A percentile compares a stretch with the other conserved stretches of the same genome.
Conservation (phyloP, 2,888 invertebrate species). For the Campopleginae sp. region DNA sequence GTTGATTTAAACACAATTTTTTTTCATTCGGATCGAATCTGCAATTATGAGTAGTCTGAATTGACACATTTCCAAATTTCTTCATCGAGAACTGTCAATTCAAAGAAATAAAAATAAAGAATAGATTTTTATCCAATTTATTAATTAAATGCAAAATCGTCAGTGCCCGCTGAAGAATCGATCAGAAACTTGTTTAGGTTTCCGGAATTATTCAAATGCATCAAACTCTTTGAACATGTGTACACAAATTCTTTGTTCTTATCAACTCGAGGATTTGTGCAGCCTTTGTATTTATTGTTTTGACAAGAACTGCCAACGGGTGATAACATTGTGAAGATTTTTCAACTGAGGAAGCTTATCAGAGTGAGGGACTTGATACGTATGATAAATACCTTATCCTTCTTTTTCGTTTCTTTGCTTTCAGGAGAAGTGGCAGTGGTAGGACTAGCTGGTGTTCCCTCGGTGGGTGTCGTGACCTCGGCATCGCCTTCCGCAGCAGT, state of each 20-base stretch:
- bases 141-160: background rate
- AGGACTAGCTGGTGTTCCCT: constrained; percentile 78
- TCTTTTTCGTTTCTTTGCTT: constrained; percentile 82
- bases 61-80: no score
- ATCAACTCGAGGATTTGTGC: background rate
- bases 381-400: constrained; percentile 78
- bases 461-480: constrained; percentile 82
- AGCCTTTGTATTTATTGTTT: background rate
- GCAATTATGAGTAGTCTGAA: no score
- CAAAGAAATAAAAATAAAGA: background rate
- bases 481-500: constrained; percentile 78
- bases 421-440: constrained; percentile 80
- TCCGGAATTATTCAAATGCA: background rate
- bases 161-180: background rate
- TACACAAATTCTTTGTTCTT: background rate
- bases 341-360: background rate
- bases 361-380: background rate
- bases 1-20: no score
- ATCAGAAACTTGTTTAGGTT: background rate
- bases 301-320: background rate
- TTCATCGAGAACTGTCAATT: background rate
- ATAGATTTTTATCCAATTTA: background rate
- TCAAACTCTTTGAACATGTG: background rate
- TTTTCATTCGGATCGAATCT: no score
- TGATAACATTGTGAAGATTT: background rate